Evolutionary conservation across 2,888 invertebrate species (phyloP), one percentile per base, ranked within the genome.

Genomic region (Nudaria mundana): DNA sequence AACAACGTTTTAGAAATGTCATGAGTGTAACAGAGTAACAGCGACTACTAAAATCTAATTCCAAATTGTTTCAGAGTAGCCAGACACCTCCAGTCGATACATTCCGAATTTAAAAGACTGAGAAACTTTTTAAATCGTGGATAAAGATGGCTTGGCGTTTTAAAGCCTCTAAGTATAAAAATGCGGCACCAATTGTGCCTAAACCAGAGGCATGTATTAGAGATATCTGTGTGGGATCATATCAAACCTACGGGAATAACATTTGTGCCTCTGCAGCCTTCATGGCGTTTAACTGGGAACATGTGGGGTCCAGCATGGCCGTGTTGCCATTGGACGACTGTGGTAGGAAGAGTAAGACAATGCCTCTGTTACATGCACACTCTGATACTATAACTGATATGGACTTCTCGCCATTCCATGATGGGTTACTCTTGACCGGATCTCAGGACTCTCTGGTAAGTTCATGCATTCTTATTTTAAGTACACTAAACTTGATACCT

Each of bases 151-250:
- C 96, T 84, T 96, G 96, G 95, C 92, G 97, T 86, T 98, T 98
- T 89, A 98, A 98, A 91, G 97, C 97, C 76, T 98, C 98, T 50
- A 98, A 98, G 86, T 98, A 97, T 87, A 98, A 98, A 92, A 98
- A 98, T 94, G 97, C 98, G 52, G 95, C 97, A 58, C 97, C 98
- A 28, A 97, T 97, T 71, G 94, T 97, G 69, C 97, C 98, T 24
- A 98, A 98, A 78, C 97, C 97, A 44, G 98, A 98, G 90, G 94
- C 95, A 56, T 94, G 95, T 89, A 92, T 95, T 56, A 92, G 96
- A 57, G 98, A 98, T 77, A 92, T 98, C 59, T 94, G 94, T 66
- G 96, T 98, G 43, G 97, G 97, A 16, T 97, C 96, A 20, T 95
- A 98, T 81, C 96, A 97, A 76, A 97, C 97, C 11, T 97, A 95